Conservation (phyloP, 2,797 vertebrate species). For the Columba guinea region DNA sequence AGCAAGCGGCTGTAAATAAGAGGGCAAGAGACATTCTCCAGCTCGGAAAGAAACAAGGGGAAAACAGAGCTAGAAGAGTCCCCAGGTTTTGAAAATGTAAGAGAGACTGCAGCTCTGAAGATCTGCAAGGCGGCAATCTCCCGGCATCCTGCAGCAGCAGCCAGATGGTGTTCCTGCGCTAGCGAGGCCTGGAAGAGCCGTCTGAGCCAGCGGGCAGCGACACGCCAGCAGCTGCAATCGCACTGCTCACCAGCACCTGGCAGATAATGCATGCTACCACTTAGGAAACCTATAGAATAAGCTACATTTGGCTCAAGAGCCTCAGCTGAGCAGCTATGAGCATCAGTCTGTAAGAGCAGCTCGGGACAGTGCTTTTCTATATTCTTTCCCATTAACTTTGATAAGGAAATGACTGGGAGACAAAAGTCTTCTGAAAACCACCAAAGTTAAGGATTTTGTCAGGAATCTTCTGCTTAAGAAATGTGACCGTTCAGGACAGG, state of each 20-base stretch:
- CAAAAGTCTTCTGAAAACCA: background rate
- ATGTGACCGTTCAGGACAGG: background rate
- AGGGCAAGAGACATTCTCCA: background rate
- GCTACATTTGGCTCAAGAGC: background rate
- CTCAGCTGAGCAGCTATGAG: background rate
- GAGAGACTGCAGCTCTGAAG: background rate
- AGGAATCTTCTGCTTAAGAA: background rate
- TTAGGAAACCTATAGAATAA: slow-evolving; percentile 7
- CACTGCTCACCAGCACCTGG: slow-evolving; percentile 27
- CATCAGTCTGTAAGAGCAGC: background rate
- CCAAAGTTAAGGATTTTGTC: background rate
- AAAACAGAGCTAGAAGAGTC: background rate
- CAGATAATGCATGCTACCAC: slow-evolving; percentile 19
- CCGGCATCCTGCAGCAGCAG: slow-evolving; percentile 26
- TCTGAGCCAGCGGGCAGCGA: slow-evolving; percentile 46
- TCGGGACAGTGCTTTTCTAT: background rate
- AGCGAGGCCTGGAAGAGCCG: background rate
- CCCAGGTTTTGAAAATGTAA: slow-evolving; percentile 2
- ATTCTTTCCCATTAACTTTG: background rate
- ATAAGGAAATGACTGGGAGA: background rate
- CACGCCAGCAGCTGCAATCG: slow-evolving; percentile 38
- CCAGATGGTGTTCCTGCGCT: slow-evolving; percentile 53
- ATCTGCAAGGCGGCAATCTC: background rate
- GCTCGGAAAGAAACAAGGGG: background rate
- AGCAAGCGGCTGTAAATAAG: slow-evolving; percentile 26